Evolutionary conservation across 2,888 invertebrate genomes (phyloP).

Genomic region (Archips crataeganus): DNA sequence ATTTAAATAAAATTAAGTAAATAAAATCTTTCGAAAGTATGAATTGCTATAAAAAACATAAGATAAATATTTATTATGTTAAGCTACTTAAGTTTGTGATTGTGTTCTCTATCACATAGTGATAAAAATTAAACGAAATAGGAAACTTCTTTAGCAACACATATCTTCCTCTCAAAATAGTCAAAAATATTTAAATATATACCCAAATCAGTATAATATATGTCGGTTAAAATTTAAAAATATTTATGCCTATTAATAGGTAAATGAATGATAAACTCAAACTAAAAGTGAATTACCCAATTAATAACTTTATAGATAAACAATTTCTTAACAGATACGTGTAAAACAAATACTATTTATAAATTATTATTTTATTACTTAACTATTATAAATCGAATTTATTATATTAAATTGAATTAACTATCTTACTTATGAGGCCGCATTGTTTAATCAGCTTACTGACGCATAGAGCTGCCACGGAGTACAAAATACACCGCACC

Average conservation of each 20-base stretch:
- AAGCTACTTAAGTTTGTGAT: conserved; percentile 40
- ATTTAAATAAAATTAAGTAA: conserved; percentile 78
- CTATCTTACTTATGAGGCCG: conserved; percentile 32
- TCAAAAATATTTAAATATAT: conserved; percentile 54
- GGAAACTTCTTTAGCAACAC: conserved; percentile 63
- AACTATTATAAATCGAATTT: conserved; percentile 41
- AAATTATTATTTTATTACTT: conserved; percentile 37
- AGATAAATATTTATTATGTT: conserved; percentile 45
- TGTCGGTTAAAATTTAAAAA: conserved; percentile 40
- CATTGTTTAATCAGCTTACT: conserved; percentile 20
- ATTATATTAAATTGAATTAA: conserved; percentile 40
- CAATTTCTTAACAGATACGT: conserved; percentile 37
- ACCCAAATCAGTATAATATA: conserved; percentile 40
- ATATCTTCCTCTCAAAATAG: conserved; percentile 75
- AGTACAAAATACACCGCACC: neutral
- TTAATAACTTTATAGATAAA: conserved; percentile 19
- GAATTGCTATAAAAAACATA: conserved; percentile 51
- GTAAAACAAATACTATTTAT: conserved; percentile 28
- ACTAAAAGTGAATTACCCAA: conserved; percentile 36
- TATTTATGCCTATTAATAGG: conserved; percentile 69
- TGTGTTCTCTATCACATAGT: conserved; percentile 42
- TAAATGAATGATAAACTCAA: conserved; percentile 47
- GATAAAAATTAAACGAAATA: conserved; percentile 48
- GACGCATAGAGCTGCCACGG: neutral
- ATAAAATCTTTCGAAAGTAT: conserved; percentile 64